These are phyloP conservation scores for Philereme transversata DNA, from an alignment of 2,888 invertebrate genomes.

Conservation along the genomic window DNA sequence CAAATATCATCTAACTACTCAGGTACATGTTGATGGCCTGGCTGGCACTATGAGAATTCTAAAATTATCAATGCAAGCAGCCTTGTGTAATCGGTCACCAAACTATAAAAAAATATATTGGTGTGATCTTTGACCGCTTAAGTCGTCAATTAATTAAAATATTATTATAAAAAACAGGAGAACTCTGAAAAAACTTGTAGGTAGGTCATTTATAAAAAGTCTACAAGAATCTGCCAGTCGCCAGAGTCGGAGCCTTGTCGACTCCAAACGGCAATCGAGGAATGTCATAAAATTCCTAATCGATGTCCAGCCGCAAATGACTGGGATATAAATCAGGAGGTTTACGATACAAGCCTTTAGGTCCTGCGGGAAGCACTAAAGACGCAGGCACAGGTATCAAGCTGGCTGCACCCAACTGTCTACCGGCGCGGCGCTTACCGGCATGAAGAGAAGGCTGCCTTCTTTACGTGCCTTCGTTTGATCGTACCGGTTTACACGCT, in stretches of 20 bases:
- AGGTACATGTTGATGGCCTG: no score
- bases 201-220: no score
- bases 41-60: no score
- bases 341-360: conserved; percentile 57
- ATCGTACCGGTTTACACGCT: not conserved
- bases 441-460: not conserved
- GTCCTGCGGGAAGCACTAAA: conserved; percentile 44
- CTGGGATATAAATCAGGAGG: conserved; percentile 58
- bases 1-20: no score
- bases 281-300: conserved; percentile 55
- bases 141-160: no score
- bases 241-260: conserved; percentile 1
- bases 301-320: conserved; percentile 55
- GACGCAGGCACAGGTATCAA: conserved; percentile 13
- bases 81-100: no score
- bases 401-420: not conserved
- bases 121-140: no score
- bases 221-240: not conserved
- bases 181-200: no score
- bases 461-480: not conserved
- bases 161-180: no score
- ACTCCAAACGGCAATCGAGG: conserved; percentile 16
- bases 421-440: not conserved
- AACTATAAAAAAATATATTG: no score
- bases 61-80: no score